A percentile compares a stretch with the other conserved stretches of the same genome.
phyloP scores from a whole-genome alignment of 2,888 invertebrate genomes.

The Eristalinus sepulchralis region DNA sequence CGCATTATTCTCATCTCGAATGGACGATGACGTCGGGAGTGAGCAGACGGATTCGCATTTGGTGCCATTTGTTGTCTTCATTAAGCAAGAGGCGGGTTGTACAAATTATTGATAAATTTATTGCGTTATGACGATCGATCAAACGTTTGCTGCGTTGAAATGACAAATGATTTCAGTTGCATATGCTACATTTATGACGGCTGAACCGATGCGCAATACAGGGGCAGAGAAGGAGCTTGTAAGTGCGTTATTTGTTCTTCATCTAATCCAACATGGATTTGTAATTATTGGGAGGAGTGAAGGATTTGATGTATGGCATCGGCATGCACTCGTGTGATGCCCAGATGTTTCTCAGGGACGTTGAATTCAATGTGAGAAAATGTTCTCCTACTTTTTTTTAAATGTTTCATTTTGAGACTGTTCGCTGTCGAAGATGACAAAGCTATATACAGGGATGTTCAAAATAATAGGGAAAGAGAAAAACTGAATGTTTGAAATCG shows the following conservation, averaged over 20 bases:
- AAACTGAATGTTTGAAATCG: too few species aligned
- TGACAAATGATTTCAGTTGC: slow-evolving; percentile 4
- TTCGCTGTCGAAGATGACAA: too few species aligned
- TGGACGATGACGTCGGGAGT: neutral
- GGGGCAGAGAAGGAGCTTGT: neutral
- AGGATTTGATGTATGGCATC: neutral
- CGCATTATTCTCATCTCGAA: neutral
- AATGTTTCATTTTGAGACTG: too few species aligned
- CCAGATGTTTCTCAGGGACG: neutral
- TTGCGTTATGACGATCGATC: slow-evolving; percentile 49
- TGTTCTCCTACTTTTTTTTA: too few species aligned
- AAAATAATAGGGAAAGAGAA: too few species aligned
- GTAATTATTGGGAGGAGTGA: neutral
- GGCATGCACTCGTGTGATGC: neutral
- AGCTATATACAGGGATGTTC: too few species aligned
- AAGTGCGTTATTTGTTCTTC: neutral
- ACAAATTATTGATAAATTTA: slow-evolving; percentile 12
- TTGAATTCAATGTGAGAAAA: too few species aligned
- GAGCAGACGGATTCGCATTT: neutral
- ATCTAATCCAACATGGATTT: neutral
- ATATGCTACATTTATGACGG: neutral
- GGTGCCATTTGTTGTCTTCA: slow-evolving; percentile 64
- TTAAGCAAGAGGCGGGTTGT: slow-evolving; percentile 55
- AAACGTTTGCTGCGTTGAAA: slow-evolving; percentile 25
- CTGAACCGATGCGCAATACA: neutral